phyloP scores from a whole-genome alignment of 1,140 invertebrate genomes.

The Cotesia chilonis region DNA sequence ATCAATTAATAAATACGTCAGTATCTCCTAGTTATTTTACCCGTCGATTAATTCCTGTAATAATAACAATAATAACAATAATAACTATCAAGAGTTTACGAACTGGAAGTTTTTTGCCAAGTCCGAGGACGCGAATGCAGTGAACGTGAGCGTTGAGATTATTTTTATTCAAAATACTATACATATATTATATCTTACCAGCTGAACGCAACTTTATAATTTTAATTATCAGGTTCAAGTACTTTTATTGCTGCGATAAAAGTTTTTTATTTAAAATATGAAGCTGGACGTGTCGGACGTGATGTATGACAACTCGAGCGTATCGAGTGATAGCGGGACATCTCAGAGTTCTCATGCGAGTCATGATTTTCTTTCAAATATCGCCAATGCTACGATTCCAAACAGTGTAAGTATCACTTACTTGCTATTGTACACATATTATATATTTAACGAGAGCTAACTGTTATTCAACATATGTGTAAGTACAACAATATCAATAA shows the following conservation, averaged over 20 bases:
- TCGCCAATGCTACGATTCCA: constrained; percentile 49
- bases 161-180: not conserved
- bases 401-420: constrained; percentile 54
- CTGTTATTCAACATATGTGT: not conserved
- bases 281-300: constrained; percentile 59
- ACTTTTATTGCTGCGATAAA: not conserved
- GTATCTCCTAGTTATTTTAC: too few relatives aligned
- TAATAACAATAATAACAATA: not conserved
- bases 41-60: too few relatives aligned
- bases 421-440: constrained; percentile 18
- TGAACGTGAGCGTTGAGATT: not conserved
- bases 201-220: too few relatives aligned
- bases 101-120: too few relatives aligned
- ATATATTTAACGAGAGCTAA: not conserved
- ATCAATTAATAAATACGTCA: not conserved
- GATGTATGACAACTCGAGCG: constrained; percentile 60
- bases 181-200: too few relatives aligned
- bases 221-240: not conserved
- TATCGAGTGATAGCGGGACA: constrained; percentile 61
- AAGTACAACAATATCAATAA: constrained; percentile 15
- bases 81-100: too few relatives aligned
- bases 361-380: constrained; percentile 62
- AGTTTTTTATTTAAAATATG: constrained; percentile 44
- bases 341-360: constrained; percentile 62
- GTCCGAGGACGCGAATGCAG: too few relatives aligned